Percentiles rank a stretch among this genome's conserved stretches.
Conservation (phyloP, 2,888 invertebrate species). For the Coenonympha arcania region DNA sequence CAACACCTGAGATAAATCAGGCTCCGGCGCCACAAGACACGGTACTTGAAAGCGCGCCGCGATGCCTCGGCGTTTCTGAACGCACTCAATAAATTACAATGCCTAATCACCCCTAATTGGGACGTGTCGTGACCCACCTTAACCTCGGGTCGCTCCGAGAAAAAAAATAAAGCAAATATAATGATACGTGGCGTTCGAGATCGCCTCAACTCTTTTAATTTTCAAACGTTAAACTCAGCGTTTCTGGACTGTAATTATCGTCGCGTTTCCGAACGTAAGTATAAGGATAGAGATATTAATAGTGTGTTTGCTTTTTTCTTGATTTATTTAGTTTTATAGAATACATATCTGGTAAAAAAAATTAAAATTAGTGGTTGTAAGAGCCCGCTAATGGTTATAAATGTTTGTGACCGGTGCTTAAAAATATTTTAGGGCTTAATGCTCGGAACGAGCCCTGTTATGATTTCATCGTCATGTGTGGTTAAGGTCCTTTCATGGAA, state of each 20-base stretch:
- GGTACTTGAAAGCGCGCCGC: conserved; percentile 50
- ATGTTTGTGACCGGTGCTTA: conserved; percentile 49
- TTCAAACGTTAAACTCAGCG: conserved; percentile 57
- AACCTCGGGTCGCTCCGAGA: conserved; percentile 64
- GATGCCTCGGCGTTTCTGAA: conserved; percentile 42
- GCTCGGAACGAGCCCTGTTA: conserved; percentile 17
- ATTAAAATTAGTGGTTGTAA: conserved; percentile 64
- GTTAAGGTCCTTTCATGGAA: conserved; percentile 21
- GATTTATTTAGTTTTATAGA: conserved; percentile 67
- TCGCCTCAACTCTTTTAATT: conserved; percentile 61
- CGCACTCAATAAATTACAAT: conserved; percentile 70
- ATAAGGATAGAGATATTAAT: conserved; percentile 74
- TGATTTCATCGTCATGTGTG: conserved; percentile 24
- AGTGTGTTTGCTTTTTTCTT: conserved; percentile 67
- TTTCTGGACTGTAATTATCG: conserved; percentile 66
- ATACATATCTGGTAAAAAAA: no score
- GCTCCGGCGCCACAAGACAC: conserved; percentile 53
- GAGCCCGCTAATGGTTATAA: conserved; percentile 59
- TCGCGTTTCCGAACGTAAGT: conserved; percentile 62
- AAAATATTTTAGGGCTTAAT: conserved; percentile 23
- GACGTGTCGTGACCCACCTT: conserved; percentile 70
- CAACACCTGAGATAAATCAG: conserved; percentile 52
- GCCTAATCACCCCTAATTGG: conserved; percentile 73
- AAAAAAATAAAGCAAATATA: conserved; percentile 70
- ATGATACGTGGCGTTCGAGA: conserved; percentile 60